phyloP scores from a whole-genome alignment of 92 coral and sea anemone species.

The Scolanthus callimorphus region DNA sequence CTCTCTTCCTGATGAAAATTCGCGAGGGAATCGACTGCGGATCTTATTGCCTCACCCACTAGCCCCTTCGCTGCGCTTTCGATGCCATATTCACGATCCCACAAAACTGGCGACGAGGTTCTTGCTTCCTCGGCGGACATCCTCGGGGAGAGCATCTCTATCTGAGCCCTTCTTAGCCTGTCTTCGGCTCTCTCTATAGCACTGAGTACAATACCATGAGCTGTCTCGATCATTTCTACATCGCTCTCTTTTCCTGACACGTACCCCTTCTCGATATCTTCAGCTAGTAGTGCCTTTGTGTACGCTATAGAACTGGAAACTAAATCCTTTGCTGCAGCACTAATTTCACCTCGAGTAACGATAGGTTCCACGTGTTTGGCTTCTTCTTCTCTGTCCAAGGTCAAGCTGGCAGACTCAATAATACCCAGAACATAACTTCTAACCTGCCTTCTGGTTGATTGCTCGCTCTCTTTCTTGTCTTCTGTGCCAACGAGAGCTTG shows the following conservation, averaged over 20 bases:
- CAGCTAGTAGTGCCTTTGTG: constrained; percentile 17
- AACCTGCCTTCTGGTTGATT: background rate
- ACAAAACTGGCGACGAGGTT: background rate
- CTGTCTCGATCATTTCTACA: constrained; percentile 4
- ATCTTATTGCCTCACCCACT: constrained; percentile 34
- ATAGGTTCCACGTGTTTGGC: constrained; percentile 2
- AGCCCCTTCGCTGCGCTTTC: constrained; percentile 25
- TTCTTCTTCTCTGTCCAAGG: constrained; percentile 8
- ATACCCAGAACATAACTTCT: constrained; percentile 39
- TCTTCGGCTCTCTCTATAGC: constrained; percentile 12
- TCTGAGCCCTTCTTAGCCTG: background rate
- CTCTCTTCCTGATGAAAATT: constrained; percentile 19
- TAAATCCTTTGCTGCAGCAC: constrained; percentile 26
- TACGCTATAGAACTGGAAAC: constrained; percentile 23
- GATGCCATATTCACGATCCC: constrained; percentile 8
- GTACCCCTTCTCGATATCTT: constrained; percentile 1
- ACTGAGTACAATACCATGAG: constrained; percentile 3
- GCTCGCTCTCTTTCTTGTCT: background rate
- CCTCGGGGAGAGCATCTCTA: constrained; percentile 4
- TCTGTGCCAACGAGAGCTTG: background rate
- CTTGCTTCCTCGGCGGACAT: constrained; percentile 38
- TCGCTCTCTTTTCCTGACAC: background rate
- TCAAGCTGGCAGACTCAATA: constrained; percentile 41
- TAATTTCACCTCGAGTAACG: constrained; percentile 17
- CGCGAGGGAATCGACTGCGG: constrained; percentile 47